Evolutionary conservation across 2,797 vertebrate genomes (phyloP), one percentile per base, ranked within the genome.

Genomic region (Poliocrania exsul): DNA sequence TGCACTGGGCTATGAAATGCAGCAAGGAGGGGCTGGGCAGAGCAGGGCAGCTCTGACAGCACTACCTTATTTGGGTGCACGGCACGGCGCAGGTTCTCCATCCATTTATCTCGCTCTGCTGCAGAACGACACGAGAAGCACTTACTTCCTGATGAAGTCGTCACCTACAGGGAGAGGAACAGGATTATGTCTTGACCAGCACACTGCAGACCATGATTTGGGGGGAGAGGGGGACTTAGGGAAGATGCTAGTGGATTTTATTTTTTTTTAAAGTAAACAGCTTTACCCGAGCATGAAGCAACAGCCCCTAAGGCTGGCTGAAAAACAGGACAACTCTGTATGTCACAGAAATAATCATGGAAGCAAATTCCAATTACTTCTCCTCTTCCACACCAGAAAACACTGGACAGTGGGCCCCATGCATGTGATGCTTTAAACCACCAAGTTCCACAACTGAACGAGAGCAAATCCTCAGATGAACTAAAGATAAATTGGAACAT

Each of bases 81-180:
- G 2, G 99, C 99, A 88, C 99, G 98, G 96, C 99, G 98, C 95
- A 99, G 98, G 95, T 99, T 99, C 97, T 99, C 99, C 99, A 99
- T 99, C 99, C 99, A 99, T 98, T 99, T 99, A 98, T 99, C 99
- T 95, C 99, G 98, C 97, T 99, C 99, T 6, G 99, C 99, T 67
- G 99, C 98, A 4, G 99, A 99, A 25, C 99, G 99, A 88, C 99
- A 99, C 49, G 99, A 99, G 97, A 99, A 99, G 97, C 99, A 99
- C 96, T 99, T 99, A 96, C 99, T 99, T 96, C 99, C 99, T 29
- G 99, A 99, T 49, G 99, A 99, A 84, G 99, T 99, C 47, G 99
- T 99, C 97, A 99, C 99, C 99, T 99, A 93, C 73, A 44, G 90
- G 92, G 79, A 87, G 78, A 93, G 79, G 69, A 73, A 92, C 73